Evolutionary conservation across 2,113 vertebrate species (phyloP).

Genomic region (Halichoerus grypus): DNA sequence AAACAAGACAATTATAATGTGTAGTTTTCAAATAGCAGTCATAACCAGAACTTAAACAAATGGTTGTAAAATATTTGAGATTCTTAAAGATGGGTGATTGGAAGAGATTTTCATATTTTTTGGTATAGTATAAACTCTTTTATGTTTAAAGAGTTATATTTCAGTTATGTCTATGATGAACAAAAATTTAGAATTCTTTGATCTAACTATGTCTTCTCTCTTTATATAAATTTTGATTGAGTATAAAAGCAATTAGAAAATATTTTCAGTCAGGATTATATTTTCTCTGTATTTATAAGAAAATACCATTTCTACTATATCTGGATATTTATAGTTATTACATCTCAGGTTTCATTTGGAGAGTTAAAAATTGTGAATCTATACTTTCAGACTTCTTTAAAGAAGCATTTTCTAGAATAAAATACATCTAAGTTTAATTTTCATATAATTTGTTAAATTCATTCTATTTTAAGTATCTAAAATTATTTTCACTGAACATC

Average conservation of each 20-base stretch:
- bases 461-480: constrained; percentile 32
- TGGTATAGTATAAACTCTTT: background rate
- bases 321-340: constrained; percentile 47
- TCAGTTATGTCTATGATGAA: constrained; percentile 34
- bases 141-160: constrained; percentile 34
- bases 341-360: constrained; percentile 21
- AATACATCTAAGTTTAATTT: background rate
- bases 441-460: constrained; percentile 1
- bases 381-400: constrained; percentile 25
- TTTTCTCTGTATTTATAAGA: constrained; percentile 21
- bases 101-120: constrained; percentile 48
- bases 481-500: constrained; percentile 25
- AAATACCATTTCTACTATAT: constrained; percentile 30
- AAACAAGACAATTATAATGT: background rate
- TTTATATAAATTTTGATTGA: constrained; percentile 14
- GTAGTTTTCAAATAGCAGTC: constrained; percentile 30
- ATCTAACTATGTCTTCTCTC: constrained; percentile 17
- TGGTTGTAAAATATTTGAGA: constrained; percentile 38
- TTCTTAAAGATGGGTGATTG: background rate
- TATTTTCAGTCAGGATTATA: constrained; percentile 46
- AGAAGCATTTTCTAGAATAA: constrained; percentile 54
- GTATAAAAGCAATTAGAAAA: constrained; percentile 38
- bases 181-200: constrained; percentile 20
- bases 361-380: constrained; percentile 38
- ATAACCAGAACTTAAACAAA: constrained; percentile 51